phyloP scores from a whole-genome alignment of 2,797 vertebrate genomes.

The Menidia menidia region DNA sequence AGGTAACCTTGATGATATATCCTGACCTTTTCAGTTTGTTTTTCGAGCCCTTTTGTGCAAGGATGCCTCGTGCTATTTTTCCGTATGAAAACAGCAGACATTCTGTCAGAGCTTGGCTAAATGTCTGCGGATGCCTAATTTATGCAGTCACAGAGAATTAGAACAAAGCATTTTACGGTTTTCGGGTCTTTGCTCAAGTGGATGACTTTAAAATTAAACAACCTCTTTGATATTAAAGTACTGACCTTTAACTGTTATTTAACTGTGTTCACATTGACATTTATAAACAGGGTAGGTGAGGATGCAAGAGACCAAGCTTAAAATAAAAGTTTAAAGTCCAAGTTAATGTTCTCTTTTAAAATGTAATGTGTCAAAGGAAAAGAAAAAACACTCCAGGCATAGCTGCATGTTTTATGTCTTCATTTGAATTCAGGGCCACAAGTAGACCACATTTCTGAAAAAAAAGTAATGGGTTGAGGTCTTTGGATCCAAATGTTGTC shows the following conservation, averaged over 20 bases:
- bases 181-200: constrained; percentile 5
- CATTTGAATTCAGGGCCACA: constrained; percentile 7
- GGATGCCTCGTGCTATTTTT: constrained; percentile 19
- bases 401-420: not conserved
- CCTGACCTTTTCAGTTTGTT: constrained; percentile 4
- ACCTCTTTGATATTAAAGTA: constrained; percentile 10
- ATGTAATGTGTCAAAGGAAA: constrained; percentile 18
- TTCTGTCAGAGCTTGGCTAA: constrained; percentile 20
- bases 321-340: constrained; percentile 23
- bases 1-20: constrained; percentile 2
- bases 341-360: constrained; percentile 32
- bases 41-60: constrained; percentile 11
- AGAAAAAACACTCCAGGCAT: not conserved
- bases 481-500: constrained; percentile 37
- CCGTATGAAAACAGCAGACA: constrained; percentile 23
- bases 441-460: constrained; percentile 24
- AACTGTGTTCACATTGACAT: constrained; percentile 33
- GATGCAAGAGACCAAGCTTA: constrained; percentile 4
- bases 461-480: constrained; percentile 36
- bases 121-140: constrained; percentile 30
- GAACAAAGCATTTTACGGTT: constrained; percentile 12
- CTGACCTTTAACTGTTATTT: constrained; percentile 40
- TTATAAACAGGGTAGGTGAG: constrained; percentile 19
- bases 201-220: constrained; percentile 13
- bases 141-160: constrained; percentile 27